Evolutionary conservation across 2,888 invertebrate genomes (phyloP).

Genomic region (Caenorhabditis doughertyi): DNA sequence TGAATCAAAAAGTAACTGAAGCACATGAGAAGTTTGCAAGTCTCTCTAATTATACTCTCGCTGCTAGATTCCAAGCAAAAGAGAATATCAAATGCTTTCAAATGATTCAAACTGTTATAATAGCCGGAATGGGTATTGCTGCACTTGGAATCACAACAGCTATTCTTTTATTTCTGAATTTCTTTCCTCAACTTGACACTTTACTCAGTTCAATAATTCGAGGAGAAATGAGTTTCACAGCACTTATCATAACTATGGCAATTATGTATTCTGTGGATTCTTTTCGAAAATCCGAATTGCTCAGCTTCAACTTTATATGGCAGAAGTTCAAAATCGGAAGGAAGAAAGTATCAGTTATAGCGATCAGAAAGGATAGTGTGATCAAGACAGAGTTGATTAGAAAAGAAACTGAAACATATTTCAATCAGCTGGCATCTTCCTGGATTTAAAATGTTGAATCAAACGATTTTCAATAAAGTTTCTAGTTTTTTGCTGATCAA

Average conservation of each 20-base stretch:
- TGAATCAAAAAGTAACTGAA: constrained; percentile 13
- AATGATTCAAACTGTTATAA: constrained; percentile 17
- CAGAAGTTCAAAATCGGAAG: not conserved
- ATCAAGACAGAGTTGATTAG: constrained; percentile 11
- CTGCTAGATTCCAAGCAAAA: constrained; percentile 51
- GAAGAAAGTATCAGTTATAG: not conserved
- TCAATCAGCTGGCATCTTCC: constrained; percentile 29
- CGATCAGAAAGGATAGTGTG: constrained; percentile 4
- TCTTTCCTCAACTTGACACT: constrained; percentile 3
- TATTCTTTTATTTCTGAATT: constrained; percentile 3
- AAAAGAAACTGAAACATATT: constrained; percentile 48
- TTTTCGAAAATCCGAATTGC: constrained; percentile 20
- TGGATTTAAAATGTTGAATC: too few relatives aligned
- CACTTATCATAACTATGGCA: not conserved
- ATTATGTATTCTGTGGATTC: constrained; percentile 40
- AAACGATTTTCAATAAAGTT: too few relatives aligned
- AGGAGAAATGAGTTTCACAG: not conserved
- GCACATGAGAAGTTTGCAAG: constrained; percentile 3
- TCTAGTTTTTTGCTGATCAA: too few relatives aligned
- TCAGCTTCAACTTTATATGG: not conserved
- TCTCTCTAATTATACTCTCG: constrained; percentile 30
- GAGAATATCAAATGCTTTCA: constrained; percentile 42
- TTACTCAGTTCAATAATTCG: constrained; percentile 1
- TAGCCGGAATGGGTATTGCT: constrained; percentile 2
- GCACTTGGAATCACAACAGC: not conserved